A percentile compares a stretch with the other conserved stretches of the same genome.
These are phyloP conservation scores for Alviniconcha strummeri DNA, from an alignment of 2,888 invertebrate species.

Conservation along the genomic window DNA sequence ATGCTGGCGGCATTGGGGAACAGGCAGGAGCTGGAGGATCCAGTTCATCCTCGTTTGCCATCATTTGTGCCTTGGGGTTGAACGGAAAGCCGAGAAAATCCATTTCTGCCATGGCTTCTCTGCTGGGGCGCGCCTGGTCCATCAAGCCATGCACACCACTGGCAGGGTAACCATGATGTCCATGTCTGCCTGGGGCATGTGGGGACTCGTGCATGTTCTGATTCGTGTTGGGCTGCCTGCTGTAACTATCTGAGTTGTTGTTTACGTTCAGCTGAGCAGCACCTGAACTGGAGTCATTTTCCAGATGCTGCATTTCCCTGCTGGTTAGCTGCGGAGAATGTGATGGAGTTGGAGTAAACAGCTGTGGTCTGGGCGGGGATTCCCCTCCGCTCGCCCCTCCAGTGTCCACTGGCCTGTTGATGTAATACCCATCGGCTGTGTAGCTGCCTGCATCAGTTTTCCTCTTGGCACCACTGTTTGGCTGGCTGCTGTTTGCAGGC, in stretches of 20 bases:
- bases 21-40: not conserved
- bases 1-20: constrained; percentile 9
- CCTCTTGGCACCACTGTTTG: too few species aligned
- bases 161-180: not conserved
- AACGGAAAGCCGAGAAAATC: not conserved
- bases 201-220: not conserved
- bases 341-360: not conserved
- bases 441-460: not conserved
- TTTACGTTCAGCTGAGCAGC: not conserved
- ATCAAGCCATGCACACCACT: not conserved
- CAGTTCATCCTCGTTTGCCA: not conserved
- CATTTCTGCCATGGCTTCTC: constrained; percentile 18
- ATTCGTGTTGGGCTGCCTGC: not conserved
- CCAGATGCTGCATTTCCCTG: not conserved
- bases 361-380: not conserved
- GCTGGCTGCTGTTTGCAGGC: too few species aligned
- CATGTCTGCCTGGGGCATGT: not conserved
- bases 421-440: constrained; percentile 20
- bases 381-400: not conserved
- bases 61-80: not conserved
- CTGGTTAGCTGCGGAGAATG: not conserved
- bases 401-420: not conserved
- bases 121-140: not conserved
- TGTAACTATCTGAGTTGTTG: not conserved
- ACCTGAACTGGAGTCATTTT: not conserved